Evolutionary conservation across 2,888 invertebrate genomes (phyloP), one percentile per base, ranked within the genome.

Genomic region (Polyploca ridens): DNA sequence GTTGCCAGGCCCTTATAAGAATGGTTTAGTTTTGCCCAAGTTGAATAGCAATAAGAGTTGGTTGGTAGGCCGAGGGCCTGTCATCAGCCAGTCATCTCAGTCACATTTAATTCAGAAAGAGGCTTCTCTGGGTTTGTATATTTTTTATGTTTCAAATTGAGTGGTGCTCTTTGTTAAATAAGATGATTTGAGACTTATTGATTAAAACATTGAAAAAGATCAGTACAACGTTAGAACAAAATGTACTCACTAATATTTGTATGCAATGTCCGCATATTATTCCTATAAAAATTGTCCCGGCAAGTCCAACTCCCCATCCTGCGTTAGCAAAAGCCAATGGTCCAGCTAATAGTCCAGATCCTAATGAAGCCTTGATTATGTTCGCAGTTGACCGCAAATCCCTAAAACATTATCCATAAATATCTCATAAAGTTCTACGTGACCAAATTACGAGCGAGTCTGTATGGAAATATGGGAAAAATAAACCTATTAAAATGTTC

Each of bases 321-420:
- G 96, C 94, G 81, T 96, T 95, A 46, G 95, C 94, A 76, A 97
- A 95, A 0, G 96, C 97, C 38, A 95, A 85, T 0, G 97, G 96
- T 80, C 97, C 95, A 0, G 97, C 97, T 16, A 97, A 87, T 62
- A 97, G 92, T 0, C 97, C 97, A 0, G 97, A 97, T 0, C 98
- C 97, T 61, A 97, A 89, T 1, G 94, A 94, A 0, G 94, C 82
- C 71, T 94, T 94, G 62, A 94, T 90, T 19, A 94, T 72, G 71
- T 94, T 94, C 0, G 94, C 91, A 27, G 91, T 85, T 0, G 94
- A 90, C 67, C 93, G 79, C 61, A 90, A 27, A 64, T 94, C 89
- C 61, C 94, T 94, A 84, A 27, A 89, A 90, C 63, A 57, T 64
- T 46, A 7, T n/a, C n/a, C 16, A 49, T 49, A 5, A 7, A 46